Percentiles rank a stretch among this genome's conserved stretches.
Evolutionary conservation across 2,113 vertebrate genomes (phyloP).

Genomic region (Siniperca knerii): DNA sequence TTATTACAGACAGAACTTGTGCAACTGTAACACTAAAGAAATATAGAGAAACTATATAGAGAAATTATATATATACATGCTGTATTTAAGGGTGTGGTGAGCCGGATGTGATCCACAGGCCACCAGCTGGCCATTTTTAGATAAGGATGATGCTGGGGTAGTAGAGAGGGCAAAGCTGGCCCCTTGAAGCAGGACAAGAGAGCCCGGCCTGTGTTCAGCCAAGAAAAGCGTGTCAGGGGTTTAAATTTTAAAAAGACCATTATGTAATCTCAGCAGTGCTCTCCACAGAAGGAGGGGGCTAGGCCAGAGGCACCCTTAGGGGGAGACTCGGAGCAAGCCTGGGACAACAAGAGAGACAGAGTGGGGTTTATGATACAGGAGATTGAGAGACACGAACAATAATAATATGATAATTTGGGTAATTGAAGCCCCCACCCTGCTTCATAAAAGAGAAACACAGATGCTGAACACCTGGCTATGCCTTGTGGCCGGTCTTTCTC

Average conservation of each 20-base stretch:
- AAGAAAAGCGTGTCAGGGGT: conserved; percentile 75
- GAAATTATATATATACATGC: neutral
- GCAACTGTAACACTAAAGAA: neutral
- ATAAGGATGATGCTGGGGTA: conserved; percentile 28
- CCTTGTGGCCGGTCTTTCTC: conserved; percentile 24
- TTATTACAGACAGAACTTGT: neutral
- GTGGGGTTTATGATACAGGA: neutral
- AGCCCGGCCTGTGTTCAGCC: conserved; percentile 62
- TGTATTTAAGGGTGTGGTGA: conserved; percentile 30
- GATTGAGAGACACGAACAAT: neutral
- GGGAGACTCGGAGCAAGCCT: neutral
- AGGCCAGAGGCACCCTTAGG: conserved; percentile 26
- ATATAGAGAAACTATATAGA: neutral
- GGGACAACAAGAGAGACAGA: conserved; percentile 20
- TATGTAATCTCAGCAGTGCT: conserved; percentile 77
- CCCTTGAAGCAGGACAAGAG: conserved; percentile 51
- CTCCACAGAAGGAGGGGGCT: conserved; percentile 9
- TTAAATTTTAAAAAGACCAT: conserved; percentile 68
- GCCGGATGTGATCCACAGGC: conserved; percentile 22
- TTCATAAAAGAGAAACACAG: conserved; percentile 20
- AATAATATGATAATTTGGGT: conserved; percentile 15
- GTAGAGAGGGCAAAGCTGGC: conserved; percentile 43
- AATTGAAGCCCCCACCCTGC: neutral
- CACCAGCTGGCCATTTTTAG: conserved; percentile 43
- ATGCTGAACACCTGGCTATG: conserved; percentile 58